Evolutionary conservation across 2,113 vertebrate species (phyloP).

Genomic region (Macquaria ambigua): DNA sequence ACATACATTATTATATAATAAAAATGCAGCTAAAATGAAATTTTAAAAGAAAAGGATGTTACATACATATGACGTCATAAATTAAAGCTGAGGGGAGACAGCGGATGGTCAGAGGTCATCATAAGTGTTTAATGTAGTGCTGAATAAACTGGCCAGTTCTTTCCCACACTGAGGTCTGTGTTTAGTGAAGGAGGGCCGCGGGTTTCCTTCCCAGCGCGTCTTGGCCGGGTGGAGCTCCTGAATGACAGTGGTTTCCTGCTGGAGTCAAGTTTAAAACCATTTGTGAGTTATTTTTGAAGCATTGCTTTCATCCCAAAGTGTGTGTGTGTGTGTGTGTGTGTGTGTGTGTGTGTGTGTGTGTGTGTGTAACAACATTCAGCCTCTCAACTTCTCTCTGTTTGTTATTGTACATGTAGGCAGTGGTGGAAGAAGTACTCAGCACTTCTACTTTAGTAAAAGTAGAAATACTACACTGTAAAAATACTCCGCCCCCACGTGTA

Average conservation of each 20-base stretch:
- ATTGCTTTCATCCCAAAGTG: slow-evolving; percentile 18
- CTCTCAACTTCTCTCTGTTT: background rate
- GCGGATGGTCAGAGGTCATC: background rate
- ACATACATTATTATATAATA: background rate
- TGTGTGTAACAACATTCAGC: background rate
- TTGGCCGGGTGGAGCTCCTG: slow-evolving; percentile 59
- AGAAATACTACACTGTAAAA: too few species aligned
- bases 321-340: background rate
- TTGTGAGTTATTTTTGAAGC: slow-evolving; percentile 47
- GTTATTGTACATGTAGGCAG: background rate
- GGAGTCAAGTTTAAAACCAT: slow-evolving; percentile 19
- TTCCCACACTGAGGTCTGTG: slow-evolving; percentile 43
- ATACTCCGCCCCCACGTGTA: too few species aligned
- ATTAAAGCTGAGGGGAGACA: slow-evolving; percentile 17
- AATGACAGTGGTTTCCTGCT: slow-evolving; percentile 69
- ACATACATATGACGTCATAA: background rate
- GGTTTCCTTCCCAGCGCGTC: slow-evolving; percentile 63
- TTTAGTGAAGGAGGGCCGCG: slow-evolving; percentile 42
- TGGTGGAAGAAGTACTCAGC: too few species aligned
- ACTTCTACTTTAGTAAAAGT: too few species aligned
- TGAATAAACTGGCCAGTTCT: slow-evolving; percentile 54
- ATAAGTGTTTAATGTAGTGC: slow-evolving; percentile 53
- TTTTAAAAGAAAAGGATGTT: too few species aligned
- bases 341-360: slow-evolving; percentile 7
- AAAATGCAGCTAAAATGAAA: too few species aligned